Percentiles rank a stretch among this genome's conserved stretches.
Evolutionary conservation across 2,888 invertebrate genomes (phyloP).

Genomic region (Conistra vaccinii): DNA sequence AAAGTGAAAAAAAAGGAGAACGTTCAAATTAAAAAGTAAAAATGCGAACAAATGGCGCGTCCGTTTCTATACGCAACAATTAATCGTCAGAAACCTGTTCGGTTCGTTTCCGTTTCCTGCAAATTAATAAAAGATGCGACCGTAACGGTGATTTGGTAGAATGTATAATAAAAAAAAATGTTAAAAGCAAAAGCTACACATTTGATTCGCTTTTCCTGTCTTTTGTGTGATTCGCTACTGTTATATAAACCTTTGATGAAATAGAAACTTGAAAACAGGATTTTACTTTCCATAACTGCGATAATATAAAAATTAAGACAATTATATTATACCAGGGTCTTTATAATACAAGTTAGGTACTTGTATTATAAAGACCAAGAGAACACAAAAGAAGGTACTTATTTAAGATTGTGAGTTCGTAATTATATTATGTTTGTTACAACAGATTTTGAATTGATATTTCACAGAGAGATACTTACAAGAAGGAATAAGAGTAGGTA

Average conservation of each 20-base stretch:
- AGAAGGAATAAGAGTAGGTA: not conserved
- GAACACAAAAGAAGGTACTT: too few relatives aligned
- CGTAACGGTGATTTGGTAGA: constrained; percentile 69
- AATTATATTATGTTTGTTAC: not conserved
- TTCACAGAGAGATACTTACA: not conserved
- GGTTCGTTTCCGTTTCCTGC: constrained; percentile 79
- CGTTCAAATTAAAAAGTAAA: constrained; percentile 35
- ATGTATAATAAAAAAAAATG: constrained; percentile 58
- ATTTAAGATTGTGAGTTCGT: not conserved
- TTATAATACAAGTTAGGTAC: not conserved
- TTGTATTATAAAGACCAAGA: too few relatives aligned
- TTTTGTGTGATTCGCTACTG: constrained; percentile 45
- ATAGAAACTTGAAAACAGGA: constrained; percentile 11
- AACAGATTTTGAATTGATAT: not conserved
- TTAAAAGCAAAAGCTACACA: constrained; percentile 67
- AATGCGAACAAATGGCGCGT: constrained; percentile 14
- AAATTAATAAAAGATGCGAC: constrained; percentile 71
- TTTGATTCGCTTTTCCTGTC: constrained; percentile 71
- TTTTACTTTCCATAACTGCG: constrained; percentile 5
- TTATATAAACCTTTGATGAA: not conserved
- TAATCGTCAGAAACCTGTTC: constrained; percentile 71
- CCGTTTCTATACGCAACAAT: constrained; percentile 69
- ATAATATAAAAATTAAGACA: not conserved
- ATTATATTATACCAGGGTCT: not conserved
- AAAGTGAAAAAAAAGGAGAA: not conserved